A percentile compares a stretch with the other conserved stretches of the same genome.
These are phyloP conservation scores for Myathropa florea DNA, from an alignment of 2,888 invertebrate species.

Conservation along the genomic window DNA sequence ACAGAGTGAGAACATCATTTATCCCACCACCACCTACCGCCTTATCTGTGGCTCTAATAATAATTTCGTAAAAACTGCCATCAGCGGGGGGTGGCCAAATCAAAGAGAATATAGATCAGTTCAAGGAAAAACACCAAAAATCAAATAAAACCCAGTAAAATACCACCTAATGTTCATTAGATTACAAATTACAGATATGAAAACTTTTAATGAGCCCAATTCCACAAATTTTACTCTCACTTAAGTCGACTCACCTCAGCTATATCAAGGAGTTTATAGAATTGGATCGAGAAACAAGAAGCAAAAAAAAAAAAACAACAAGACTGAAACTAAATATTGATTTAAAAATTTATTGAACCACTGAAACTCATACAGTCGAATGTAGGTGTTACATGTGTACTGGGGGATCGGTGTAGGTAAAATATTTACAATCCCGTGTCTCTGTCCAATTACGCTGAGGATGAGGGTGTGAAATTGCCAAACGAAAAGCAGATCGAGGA, in stretches of 20 bases:
- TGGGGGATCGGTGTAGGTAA: conserved; percentile 27
- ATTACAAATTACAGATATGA: conserved; percentile 65
- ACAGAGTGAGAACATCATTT: conserved; percentile 1
- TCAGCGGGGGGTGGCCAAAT: conserved; percentile 50
- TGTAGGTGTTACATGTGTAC: neutral
- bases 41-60: neutral
- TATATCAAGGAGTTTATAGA: conserved; percentile 27
- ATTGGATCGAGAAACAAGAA: conserved; percentile 26
- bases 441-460: conserved; percentile 57
- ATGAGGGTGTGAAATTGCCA: conserved; percentile 62
- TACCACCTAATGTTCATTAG: conserved; percentile 59
- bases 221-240: conserved; percentile 22
- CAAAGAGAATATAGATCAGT: conserved; percentile 53
- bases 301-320: conserved; percentile 3
- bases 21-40: neutral
- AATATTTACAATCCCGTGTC: conserved; percentile 65
- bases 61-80: conserved; percentile 43
- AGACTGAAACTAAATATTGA: conserved; percentile 62
- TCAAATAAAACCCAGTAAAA: conserved; percentile 53
- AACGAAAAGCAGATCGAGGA: conserved; percentile 63
- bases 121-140: conserved; percentile 38
- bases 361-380: conserved; percentile 1
- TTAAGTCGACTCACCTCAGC: neutral
- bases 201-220: conserved; percentile 61
- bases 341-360: conserved; percentile 65